These are phyloP conservation scores for Idaea straminata DNA, from an alignment of 2,888 invertebrate species.

Conservation along the genomic window DNA sequence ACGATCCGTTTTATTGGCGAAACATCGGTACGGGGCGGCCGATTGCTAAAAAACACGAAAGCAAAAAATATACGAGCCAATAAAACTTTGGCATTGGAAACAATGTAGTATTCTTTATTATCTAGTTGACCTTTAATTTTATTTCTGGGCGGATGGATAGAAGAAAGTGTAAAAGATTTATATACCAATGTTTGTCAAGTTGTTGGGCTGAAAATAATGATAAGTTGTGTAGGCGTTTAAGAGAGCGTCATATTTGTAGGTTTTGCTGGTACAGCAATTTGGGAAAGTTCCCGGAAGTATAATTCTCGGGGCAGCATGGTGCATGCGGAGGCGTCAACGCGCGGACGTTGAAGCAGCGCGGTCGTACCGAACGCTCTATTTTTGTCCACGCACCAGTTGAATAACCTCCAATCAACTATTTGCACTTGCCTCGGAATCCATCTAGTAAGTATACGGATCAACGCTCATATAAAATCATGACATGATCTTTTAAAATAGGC, in stretches of 20 bases:
- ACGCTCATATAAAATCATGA: constrained; percentile 36
- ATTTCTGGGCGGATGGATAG: not conserved
- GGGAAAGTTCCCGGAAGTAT: not conserved
- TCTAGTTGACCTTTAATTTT: constrained; percentile 8
- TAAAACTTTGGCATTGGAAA: constrained; percentile 18
- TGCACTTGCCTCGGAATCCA: constrained; percentile 68
- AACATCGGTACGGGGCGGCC: constrained; percentile 21
- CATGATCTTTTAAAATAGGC: constrained; percentile 28
- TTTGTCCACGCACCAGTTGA: constrained; percentile 74
- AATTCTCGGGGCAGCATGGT: constrained; percentile 37
- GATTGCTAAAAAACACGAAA: constrained; percentile 30
- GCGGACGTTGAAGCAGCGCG: constrained; percentile 49
- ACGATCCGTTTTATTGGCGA: constrained; percentile 43
- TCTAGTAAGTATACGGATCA: constrained; percentile 39
- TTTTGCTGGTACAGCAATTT: not conserved
- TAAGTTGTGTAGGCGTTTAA: not conserved
- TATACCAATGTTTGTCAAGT: constrained; percentile 1
- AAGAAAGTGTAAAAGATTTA: constrained; percentile 2
- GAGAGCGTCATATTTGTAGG: not conserved
- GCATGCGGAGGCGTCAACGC: constrained; percentile 35
- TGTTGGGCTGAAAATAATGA: not conserved
- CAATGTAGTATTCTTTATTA: constrained; percentile 8
- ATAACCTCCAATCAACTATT: constrained; percentile 80
- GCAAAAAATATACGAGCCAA: constrained; percentile 16
- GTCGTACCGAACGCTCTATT: constrained; percentile 68